Evolutionary conservation across 2,113 vertebrate genomes (phyloP).

Genomic region (Grantiella picta): DNA sequence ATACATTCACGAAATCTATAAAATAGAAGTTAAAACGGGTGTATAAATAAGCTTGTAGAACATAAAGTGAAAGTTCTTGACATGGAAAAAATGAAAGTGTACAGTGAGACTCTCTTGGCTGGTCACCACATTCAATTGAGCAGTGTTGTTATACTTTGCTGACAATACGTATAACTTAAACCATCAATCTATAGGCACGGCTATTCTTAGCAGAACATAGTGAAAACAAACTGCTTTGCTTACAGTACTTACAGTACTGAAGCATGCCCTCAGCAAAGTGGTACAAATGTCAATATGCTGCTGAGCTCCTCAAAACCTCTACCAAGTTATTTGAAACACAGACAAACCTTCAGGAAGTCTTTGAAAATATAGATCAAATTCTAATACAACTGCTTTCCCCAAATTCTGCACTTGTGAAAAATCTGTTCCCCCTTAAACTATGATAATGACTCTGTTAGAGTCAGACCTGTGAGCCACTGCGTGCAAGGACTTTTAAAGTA

Average conservation of each 20-base stretch:
- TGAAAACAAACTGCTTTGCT: constrained; percentile 24
- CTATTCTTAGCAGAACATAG: constrained; percentile 37
- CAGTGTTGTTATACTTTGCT: neutral
- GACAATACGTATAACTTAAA: constrained; percentile 15
- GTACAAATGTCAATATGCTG: constrained; percentile 1
- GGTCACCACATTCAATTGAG: neutral
- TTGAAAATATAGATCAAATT: neutral
- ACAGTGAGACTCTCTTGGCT: neutral
- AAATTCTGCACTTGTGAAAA: neutral
- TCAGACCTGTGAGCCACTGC: neutral
- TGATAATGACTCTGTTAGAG: neutral
- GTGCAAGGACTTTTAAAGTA: neutral
- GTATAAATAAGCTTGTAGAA: neutral
- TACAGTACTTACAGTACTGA: neutral
- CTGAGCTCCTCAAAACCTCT: neutral
- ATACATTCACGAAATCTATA: neutral
- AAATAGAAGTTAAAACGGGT: neutral
- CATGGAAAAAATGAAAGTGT: neutral
- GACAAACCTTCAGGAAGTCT: neutral
- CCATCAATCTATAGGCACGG: neutral
- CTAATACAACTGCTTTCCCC: neutral
- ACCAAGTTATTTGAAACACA: neutral
- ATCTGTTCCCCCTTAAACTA: neutral
- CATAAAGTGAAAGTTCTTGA: neutral
- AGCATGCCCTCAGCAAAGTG: neutral